Evolutionary conservation across 2,888 invertebrate genomes (phyloP).

Genomic region (Eupithecia inturbata): DNA sequence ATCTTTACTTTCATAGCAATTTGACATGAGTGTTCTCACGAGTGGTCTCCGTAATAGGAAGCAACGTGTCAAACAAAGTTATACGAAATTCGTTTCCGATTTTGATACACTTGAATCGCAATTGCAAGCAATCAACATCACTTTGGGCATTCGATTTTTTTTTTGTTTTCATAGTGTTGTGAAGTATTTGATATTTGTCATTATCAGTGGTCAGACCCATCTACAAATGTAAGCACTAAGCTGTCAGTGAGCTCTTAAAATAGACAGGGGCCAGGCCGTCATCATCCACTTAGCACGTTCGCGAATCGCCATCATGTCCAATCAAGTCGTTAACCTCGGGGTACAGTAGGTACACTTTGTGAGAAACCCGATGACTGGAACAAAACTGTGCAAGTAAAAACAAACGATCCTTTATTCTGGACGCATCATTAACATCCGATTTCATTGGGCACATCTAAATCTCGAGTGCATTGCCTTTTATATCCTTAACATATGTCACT

Average conservation of each 20-base stretch:
- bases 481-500: constrained; percentile 48
- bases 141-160: neutral
- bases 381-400: constrained; percentile 37
- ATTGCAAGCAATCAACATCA: neutral
- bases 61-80: constrained; percentile 5
- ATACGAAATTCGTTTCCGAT: constrained; percentile 1
- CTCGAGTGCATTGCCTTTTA: constrained; percentile 40
- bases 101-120: neutral
- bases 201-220: neutral
- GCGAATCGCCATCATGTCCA: constrained; percentile 75
- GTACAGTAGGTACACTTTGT: constrained; percentile 42
- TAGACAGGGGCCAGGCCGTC: constrained; percentile 62
- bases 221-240: neutral
- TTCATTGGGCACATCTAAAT: constrained; percentile 38
- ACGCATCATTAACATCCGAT: constrained; percentile 42
- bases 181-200: neutral
- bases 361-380: constrained; percentile 26
- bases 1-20: constrained; percentile 56
- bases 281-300: constrained; percentile 80
- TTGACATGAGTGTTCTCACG: constrained; percentile 52
- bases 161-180: neutral
- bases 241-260: constrained; percentile 52
- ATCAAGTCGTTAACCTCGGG: constrained; percentile 79
- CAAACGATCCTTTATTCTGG: constrained; percentile 37
- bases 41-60: constrained; percentile 11